These are phyloP conservation scores for Silurus asotus DNA, from an alignment of 2,113 vertebrate species.

Conservation along the genomic window DNA sequence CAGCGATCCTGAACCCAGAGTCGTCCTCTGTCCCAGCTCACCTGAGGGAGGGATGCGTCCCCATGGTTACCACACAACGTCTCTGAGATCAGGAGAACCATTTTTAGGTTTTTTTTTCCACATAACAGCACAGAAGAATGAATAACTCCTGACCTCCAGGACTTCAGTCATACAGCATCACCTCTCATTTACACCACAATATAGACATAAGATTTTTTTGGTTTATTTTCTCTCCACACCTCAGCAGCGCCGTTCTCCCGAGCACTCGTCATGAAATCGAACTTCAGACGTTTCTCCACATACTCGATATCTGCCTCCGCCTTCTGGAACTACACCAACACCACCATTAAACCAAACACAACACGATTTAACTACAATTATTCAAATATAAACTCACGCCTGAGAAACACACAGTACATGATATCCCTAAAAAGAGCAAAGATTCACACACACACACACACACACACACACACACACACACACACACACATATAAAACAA, in stretches of 20 bases:
- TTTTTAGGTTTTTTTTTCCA: not conserved
- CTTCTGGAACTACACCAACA: conserved; percentile 88
- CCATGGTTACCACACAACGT: not conserved
- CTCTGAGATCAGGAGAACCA: too few relatives aligned
- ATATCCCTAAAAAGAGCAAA: too few relatives aligned
- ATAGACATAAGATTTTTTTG: not conserved
- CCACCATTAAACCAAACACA: too few relatives aligned
- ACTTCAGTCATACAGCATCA: not conserved
- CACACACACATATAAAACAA: too few relatives aligned
- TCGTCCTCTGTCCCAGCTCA: not conserved
- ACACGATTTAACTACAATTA: not conserved
- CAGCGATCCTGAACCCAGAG: not conserved
- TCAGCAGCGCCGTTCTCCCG: conserved; percentile 70
- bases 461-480: too few relatives aligned
- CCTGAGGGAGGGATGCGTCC: not conserved
- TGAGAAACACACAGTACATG: too few relatives aligned
- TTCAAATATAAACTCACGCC: conserved; percentile 14
- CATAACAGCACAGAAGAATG: not conserved
- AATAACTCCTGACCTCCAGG: not conserved
- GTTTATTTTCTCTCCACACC: conserved; percentile 64
- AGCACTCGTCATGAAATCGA: conserved; percentile 80
- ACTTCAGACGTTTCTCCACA: conserved; percentile 85
- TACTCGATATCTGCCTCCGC: conserved; percentile 90
- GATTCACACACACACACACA: too few relatives aligned
- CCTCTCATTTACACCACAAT: not conserved